Evolutionary conservation across 2,113 vertebrate genomes (phyloP).

Genomic region (Emydocephalus ijimae): DNA sequence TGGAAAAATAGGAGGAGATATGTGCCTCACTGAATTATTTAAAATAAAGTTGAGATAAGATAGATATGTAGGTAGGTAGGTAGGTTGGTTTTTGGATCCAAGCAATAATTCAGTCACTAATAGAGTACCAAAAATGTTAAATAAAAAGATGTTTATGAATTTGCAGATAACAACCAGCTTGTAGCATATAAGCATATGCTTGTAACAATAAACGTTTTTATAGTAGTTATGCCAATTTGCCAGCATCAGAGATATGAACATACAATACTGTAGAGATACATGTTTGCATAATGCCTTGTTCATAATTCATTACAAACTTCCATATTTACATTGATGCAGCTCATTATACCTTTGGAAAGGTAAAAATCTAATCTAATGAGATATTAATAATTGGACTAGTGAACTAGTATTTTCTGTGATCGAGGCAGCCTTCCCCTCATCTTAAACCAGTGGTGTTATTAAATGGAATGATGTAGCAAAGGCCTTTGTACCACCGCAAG

Average conservation of each 20-base stretch:
- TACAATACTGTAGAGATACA: neutral
- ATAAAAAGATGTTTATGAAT: neutral
- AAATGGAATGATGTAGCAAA: neutral
- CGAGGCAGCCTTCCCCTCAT: neutral
- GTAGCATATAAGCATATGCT: neutral
- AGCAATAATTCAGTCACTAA: neutral
- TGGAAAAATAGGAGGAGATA: neutral
- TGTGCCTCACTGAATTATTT: neutral
- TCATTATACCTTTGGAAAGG: neutral
- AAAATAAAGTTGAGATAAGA: neutral
- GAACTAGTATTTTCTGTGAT: neutral
- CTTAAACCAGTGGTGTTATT: neutral
- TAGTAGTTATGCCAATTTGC: neutral
- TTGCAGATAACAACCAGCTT: neutral
- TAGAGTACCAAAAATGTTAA: neutral
- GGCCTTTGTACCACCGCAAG: neutral
- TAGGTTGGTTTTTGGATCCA: neutral
- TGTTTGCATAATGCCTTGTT: neutral
- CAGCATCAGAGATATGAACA: neutral
- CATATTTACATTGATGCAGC: neutral
- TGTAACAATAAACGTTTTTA: neutral
- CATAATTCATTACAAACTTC: neutral
- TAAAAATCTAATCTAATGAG: neutral
- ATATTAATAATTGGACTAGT: neutral
- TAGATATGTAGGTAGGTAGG: too few species aligned